phyloP scores from a whole-genome alignment of 2,888 invertebrate genomes.

The Pyrgus malvae region DNA sequence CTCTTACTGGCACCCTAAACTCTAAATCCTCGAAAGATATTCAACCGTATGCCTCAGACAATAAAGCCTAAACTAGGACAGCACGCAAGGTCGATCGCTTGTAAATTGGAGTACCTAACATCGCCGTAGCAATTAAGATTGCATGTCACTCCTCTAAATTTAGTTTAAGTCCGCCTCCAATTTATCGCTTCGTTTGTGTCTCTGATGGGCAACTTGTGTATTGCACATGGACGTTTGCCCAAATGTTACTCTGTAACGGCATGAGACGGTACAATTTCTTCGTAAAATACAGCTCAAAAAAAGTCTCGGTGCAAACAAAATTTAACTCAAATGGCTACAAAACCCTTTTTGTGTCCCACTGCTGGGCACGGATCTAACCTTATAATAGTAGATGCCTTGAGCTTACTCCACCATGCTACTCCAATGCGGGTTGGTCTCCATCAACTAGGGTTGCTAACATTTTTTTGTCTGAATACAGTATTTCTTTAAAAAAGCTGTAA shows the following conservation, averaged over 20 bases:
- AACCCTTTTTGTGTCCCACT: no score
- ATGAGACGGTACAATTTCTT: neutral
- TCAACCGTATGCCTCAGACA: constrained; percentile 8
- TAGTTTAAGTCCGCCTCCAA: constrained; percentile 56
- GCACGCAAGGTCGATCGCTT: constrained; percentile 42
- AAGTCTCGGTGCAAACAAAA: no score
- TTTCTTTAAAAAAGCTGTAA: no score
- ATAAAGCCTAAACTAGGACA: constrained; percentile 7
- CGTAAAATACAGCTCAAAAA: no score
- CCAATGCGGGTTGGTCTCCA: no score
- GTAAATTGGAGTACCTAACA: constrained; percentile 54
- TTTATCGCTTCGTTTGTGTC: constrained; percentile 54
- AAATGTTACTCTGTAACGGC: neutral
- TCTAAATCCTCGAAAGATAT: constrained; percentile 11
- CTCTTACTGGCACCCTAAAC: neutral
- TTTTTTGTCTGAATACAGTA: no score
- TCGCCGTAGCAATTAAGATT: constrained; percentile 67
- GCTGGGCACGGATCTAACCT: no score
- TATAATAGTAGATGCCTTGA: no score
- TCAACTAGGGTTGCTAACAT: no score
- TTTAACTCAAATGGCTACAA: no score
- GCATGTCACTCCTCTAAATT: constrained; percentile 65
- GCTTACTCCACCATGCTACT: no score
- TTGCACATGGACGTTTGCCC: constrained; percentile 1
- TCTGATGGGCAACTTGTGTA: constrained; percentile 26